These are phyloP conservation scores for Clarias magur DNA, from an alignment of 2,113 vertebrate species.

Conservation along the genomic window DNA sequence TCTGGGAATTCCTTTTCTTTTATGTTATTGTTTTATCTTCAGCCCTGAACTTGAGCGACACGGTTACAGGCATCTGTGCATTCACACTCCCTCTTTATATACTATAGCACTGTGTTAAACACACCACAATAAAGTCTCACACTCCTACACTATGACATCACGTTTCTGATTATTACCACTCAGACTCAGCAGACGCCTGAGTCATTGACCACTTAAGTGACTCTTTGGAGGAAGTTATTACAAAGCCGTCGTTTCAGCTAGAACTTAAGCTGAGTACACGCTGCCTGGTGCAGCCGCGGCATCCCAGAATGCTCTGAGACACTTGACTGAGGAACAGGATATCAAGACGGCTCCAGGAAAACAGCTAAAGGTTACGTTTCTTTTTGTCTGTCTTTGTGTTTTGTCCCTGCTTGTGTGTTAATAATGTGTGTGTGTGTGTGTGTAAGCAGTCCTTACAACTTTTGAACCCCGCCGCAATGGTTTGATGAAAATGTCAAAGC, in stretches of 20 bases:
- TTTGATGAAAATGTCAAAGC: neutral
- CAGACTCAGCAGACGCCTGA: neutral
- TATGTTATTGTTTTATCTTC: no score
- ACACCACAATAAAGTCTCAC: neutral
- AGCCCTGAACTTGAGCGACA: neutral
- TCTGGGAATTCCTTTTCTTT: no score
- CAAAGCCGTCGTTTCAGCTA: neutral
- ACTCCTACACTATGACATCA: neutral
- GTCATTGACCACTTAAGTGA: neutral
- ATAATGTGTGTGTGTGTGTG: neutral
- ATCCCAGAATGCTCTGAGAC: neutral
- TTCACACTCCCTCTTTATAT: neutral
- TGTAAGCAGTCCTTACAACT: neutral
- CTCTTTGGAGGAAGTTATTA: neutral
- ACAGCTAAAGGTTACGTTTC: neutral
- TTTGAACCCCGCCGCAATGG: neutral
- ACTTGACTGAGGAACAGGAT: neutral
- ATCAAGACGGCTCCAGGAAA: neutral
- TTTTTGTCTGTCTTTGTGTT: neutral
- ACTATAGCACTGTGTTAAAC: neutral
- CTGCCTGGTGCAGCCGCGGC: no score
- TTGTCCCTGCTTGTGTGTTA: neutral
- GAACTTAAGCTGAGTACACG: neutral
- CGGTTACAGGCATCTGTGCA: neutral
- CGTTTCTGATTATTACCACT: neutral